Conservation (phyloP, 2,113 vertebrate species). For the Microtus richardsoni region DNA sequence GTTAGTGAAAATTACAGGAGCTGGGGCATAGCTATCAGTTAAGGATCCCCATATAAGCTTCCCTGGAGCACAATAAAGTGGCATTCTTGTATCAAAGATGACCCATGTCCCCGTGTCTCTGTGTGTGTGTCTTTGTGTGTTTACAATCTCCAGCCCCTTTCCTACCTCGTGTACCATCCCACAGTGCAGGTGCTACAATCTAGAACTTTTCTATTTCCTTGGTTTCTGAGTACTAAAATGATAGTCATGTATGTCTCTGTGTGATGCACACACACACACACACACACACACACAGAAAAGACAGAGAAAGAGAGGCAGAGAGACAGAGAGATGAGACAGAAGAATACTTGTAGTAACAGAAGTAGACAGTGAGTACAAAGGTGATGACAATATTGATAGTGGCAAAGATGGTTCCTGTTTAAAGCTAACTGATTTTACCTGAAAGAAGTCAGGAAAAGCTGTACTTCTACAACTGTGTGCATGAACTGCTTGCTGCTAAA, state of each 20-base stretch:
- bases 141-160: too few relatives aligned
- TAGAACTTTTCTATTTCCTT: not conserved
- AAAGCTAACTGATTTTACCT: constrained; percentile 16
- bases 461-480: not conserved
- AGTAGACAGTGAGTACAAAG: not conserved
- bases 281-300: too few relatives aligned
- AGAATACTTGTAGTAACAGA: not conserved
- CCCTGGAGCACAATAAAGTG: too few relatives aligned
- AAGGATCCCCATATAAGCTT: too few relatives aligned
- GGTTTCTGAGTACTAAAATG: not conserved
- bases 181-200: too few relatives aligned
- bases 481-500: not conserved
- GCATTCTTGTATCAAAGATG: too few relatives aligned
- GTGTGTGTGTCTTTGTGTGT: too few relatives aligned
- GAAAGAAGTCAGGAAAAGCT: not conserved
- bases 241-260: not conserved
- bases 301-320: not conserved
- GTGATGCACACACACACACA: too few relatives aligned
- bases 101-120: too few relatives aligned
- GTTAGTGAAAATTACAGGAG: too few relatives aligned
- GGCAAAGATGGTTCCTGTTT: not conserved
- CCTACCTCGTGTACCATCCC: too few relatives aligned
- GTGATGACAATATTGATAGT: not conserved
- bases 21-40: too few relatives aligned
- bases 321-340: not conserved